Base-by-base conservation (phyloP, 2,113 vertebrate species). In the Guaruba guarouba region DNA sequence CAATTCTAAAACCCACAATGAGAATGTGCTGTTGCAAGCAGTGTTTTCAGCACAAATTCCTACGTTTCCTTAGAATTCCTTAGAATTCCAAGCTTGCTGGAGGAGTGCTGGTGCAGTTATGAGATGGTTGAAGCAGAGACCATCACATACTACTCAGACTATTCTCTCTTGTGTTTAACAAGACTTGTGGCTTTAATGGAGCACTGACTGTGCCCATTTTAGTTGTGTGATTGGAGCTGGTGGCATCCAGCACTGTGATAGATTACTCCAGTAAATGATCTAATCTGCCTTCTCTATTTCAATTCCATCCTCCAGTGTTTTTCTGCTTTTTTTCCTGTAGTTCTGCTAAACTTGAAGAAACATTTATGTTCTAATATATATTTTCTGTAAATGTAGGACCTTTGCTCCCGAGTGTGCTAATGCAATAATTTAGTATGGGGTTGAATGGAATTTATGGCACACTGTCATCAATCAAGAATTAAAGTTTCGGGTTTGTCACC, bases 61-160 rank as follows among this genome's bases (percentile, higher is more conserved):
- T 49, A 0, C 11, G 12, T 83, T 90, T 82, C 46, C 35, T 63
- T 57, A 39, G 61, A 37, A 51, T 83, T 17, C 33, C 31, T 78
- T 55, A 11, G 29, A 55, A 31, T 55, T 55, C 52, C 12, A 3
- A 13, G 16, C 59, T 44, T 55, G 66, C 71, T 73, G 61, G 46
- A 27, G 61, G 68, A 62, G 10, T 18, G 28, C 29, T 31, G 59
- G 33, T 49, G 23, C n/a, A 49, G 52, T 19, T 52, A 1, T 4
- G 28, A 41, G 41, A 39, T 11, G 43, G 12, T 0, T n/a, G 35
- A 41, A 35, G 46, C 46, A 78, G 14, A 39, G 22, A 4, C 16
- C 7, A 19, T 46, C 28, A 11, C 28, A 1, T 7, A 28, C 33
- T 1, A 0, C 37, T 57, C 33, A 7, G 48, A 8, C 43, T 0